phyloP scores from a whole-genome alignment of 2,888 invertebrate genomes.

The Oligia latruncula region DNA sequence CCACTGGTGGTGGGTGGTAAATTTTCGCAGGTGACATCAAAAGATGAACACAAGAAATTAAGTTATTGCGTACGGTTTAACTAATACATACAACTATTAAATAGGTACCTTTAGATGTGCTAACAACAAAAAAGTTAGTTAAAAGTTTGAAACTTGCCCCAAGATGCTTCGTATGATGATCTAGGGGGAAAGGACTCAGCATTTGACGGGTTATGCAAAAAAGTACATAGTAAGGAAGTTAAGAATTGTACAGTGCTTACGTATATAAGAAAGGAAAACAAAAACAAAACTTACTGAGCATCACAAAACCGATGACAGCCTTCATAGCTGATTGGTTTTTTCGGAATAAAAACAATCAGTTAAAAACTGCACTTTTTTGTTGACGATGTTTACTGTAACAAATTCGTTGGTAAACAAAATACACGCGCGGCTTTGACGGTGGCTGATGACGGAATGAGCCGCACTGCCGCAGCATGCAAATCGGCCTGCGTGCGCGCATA shows the following conservation, averaged over 20 bases:
- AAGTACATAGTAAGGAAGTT: slow-evolving; percentile 49
- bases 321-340: slow-evolving; percentile 73
- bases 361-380: slow-evolving; percentile 49
- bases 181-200: background rate
- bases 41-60: background rate
- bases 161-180: background rate
- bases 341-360: slow-evolving; percentile 38
- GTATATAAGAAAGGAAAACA: slow-evolving; percentile 39
- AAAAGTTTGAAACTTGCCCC: background rate
- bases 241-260: background rate
- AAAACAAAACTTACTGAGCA: slow-evolving; percentile 75
- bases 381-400: slow-evolving; percentile 27
- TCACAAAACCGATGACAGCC: slow-evolving; percentile 72
- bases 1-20: no score
- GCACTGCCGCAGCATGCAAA: slow-evolving; percentile 40
- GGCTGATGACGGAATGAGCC: slow-evolving; percentile 48
- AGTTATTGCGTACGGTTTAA: background rate
- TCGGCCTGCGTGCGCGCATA: slow-evolving; percentile 56
- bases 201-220: background rate
- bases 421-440: slow-evolving; percentile 31
- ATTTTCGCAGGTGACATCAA: background rate
- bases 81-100: no score
- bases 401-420: slow-evolving; percentile 13
- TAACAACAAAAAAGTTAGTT: no score
- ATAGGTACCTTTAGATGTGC: no score